A percentile compares a stretch with the other conserved stretches of the same genome.
These are phyloP conservation scores for Tricholauxania praeusta DNA, from an alignment of 2,888 invertebrate genomes.

Conservation along the genomic window DNA sequence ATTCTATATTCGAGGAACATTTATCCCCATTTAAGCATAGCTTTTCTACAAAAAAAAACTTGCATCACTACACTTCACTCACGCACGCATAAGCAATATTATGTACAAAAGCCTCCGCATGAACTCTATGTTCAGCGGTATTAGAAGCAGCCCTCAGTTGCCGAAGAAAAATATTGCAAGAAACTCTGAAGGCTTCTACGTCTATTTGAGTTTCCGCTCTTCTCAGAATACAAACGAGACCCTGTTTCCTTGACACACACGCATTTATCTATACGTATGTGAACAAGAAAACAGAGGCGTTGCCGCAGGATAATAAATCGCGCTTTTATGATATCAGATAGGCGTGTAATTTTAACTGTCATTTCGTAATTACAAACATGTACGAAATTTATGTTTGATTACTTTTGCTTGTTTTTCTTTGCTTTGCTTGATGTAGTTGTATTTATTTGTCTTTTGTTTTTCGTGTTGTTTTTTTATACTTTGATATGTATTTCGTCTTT, in stretches of 20 bases:
- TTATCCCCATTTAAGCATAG: no score
- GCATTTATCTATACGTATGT: background rate
- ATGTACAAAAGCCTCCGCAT: no score
- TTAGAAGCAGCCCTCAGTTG: no score
- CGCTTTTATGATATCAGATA: slow-evolving; percentile 23
- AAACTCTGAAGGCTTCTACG: no score
- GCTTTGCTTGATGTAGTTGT: slow-evolving; percentile 1
- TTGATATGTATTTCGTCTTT: background rate
- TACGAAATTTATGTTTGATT: slow-evolving; percentile 37
- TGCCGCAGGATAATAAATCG: slow-evolving; percentile 33
- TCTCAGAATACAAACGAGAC: no score
- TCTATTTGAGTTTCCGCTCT: no score
- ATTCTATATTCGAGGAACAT: no score
- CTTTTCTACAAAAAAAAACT: no score
- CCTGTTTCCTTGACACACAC: background rate
- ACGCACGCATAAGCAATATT: no score
- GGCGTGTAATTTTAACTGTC: slow-evolving; percentile 41
- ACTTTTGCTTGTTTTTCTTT: background rate
- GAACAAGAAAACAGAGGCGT: background rate
- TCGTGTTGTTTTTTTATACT: background rate
- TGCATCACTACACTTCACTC: no score
- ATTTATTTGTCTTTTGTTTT: slow-evolving; percentile 7
- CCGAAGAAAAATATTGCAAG: no score
- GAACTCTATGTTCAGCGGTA: no score
- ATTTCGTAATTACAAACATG: slow-evolving; percentile 46